Base-by-base conservation (phyloP, 2,888 invertebrate species). In the Cantharis rufa region DNA sequence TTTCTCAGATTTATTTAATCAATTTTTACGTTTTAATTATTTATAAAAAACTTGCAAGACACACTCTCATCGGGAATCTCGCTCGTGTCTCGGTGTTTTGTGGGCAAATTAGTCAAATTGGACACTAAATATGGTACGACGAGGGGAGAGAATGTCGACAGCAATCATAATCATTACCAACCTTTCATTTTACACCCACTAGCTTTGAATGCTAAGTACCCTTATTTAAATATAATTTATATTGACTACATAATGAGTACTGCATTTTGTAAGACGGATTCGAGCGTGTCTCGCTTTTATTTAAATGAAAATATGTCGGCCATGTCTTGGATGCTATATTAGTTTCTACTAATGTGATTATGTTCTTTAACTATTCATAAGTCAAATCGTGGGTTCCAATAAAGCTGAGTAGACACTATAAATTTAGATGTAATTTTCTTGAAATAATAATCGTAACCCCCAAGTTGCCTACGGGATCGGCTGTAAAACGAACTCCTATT, bases 341-440 rank as follows among this genome's bases (percentile, higher is more conserved):
- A 21, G 24, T 27, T 21, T 15, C 68, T 15, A 48, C 15, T 72
- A 76, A 76, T 76, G 71, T 70, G 68, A 78, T 77, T 77, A 77
- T 69, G 71, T 62, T 70, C 73, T 48, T 78, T 68, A 78, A 78
- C 71, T 78, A 78, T 78, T 78, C 78, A 78, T 78, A 71, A 75
- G 70, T 62, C 15, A 75, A 68, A 75, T 78, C 78, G 73, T 75
- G 78, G 75, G 78, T 70, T 72, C 69, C 75, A 71, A 48, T 68
- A 72, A 70, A 70, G 71, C 71, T 75, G 72, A 77, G 69, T 71
- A 75, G 69, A 75, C 64, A 18, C 64, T 77, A 79, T 79, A 79
- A 77, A 79, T 77, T 79, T 72, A 75, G 66, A 62, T 66, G 77
- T 76, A 79, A 79, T 79, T 79, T 79, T 69, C 79, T 79, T 77